Evolutionary conservation across 2,113 vertebrate species (phyloP).

Genomic region (Perccottus glenii): DNA sequence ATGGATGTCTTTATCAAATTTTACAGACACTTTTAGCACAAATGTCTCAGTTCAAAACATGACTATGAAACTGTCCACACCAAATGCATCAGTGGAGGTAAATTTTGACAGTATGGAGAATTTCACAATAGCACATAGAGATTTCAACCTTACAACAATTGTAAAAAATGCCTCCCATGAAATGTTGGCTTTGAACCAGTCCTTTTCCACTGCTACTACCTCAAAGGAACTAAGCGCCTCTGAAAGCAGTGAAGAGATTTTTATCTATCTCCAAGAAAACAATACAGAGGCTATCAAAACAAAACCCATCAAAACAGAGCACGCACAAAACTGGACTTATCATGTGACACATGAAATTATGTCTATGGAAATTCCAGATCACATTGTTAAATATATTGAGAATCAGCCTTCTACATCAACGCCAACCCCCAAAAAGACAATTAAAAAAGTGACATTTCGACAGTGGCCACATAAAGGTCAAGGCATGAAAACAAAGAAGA

Average conservation of each 20-base stretch:
- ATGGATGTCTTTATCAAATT: not conserved
- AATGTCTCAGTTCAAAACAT: constrained; percentile 1
- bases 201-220: not conserved
- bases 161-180: constrained; percentile 16
- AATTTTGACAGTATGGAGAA: constrained; percentile 26
- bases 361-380: constrained; percentile 58
- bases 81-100: constrained; percentile 17
- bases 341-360: constrained; percentile 58
- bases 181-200: not conserved
- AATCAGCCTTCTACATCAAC: constrained; percentile 34
- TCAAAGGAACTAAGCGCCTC: constrained; percentile 32
- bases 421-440: constrained; percentile 32
- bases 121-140: not conserved
- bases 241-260: constrained; percentile 62
- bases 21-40: not conserved
- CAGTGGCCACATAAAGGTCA: constrained; percentile 60
- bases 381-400: constrained; percentile 72
- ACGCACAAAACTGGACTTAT: constrained; percentile 73
- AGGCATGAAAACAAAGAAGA: constrained; percentile 75
- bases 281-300: constrained; percentile 66
- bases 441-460: constrained; percentile 47
- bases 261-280: constrained; percentile 75
- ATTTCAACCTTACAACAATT: constrained; percentile 27
- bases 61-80: constrained; percentile 14
- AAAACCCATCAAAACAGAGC: constrained; percentile 53